Conservation (phyloP, 2,113 vertebrate species). For the Elachura formosa region DNA sequence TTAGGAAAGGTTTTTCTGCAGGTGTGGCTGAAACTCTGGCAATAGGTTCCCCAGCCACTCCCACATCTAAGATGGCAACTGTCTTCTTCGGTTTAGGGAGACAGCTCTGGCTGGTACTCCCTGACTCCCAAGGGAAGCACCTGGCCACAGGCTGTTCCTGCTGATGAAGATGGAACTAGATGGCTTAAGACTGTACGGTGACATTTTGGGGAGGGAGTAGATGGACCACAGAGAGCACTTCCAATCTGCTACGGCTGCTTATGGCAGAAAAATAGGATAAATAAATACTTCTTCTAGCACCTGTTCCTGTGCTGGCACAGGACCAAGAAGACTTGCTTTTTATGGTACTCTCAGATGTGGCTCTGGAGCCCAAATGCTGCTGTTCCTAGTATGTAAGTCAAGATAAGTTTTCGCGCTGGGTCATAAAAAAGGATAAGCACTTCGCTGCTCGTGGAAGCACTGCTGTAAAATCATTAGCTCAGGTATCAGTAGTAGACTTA, state of each 20-base stretch:
- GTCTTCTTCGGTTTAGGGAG: background rate
- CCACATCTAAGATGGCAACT: background rate
- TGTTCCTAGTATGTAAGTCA: background rate
- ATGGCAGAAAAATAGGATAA: background rate
- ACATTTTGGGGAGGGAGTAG: background rate
- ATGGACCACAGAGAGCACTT: background rate
- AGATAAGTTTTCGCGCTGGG: background rate
- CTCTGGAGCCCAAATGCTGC: background rate
- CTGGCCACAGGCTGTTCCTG: background rate
- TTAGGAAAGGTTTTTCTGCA: background rate
- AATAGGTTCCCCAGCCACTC: background rate
- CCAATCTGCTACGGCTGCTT: background rate
- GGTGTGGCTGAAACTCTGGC: background rate
- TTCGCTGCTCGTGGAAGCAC: background rate
- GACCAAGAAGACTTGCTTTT: background rate
- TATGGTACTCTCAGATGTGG: background rate
- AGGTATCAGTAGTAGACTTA: background rate
- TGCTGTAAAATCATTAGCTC: background rate
- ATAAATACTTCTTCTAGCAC: background rate
- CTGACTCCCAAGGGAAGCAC: background rate
- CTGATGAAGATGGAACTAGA: background rate
- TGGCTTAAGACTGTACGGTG: background rate
- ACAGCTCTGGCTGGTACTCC: background rate
- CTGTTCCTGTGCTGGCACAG: background rate
- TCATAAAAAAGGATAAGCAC: conserved; percentile 11